Conservation (phyloP, 2,113 vertebrate species). For the Cynoglossus semilaevis region DNA sequence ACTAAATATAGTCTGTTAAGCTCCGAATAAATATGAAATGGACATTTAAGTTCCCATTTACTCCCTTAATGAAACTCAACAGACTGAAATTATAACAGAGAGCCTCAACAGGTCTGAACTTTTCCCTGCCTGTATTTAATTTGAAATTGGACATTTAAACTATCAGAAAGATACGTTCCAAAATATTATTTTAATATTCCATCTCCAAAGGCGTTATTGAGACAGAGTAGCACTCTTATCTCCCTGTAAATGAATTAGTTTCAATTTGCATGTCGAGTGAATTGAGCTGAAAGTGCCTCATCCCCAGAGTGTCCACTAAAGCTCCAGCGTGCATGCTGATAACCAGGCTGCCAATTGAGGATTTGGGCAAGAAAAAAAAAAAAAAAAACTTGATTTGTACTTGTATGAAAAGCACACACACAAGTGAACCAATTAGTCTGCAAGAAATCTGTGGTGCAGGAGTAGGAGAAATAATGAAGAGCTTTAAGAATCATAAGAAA, state of each 20-base stretch:
- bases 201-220: slow-evolving; percentile 58
- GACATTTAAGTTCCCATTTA: too few species aligned
- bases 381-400: slow-evolving; percentile 24
- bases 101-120: slow-evolving; percentile 1
- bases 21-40: too few species aligned
- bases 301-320: slow-evolving; percentile 38
- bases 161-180: slow-evolving; percentile 39
- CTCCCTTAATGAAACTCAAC: too few species aligned
- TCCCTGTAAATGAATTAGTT: slow-evolving; percentile 65
- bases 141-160: slow-evolving; percentile 44
- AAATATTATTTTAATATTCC: slow-evolving; percentile 58
- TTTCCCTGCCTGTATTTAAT: background rate
- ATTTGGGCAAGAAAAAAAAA: slow-evolving; percentile 13
- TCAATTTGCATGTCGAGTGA: slow-evolving; percentile 71
- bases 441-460: background rate
- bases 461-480: background rate
- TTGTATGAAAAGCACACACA: slow-evolving; percentile 1
- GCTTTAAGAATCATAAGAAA: too few species aligned
- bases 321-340: slow-evolving; percentile 39
- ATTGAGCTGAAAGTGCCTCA: slow-evolving; percentile 50
- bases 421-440: background rate
- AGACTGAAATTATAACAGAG: too few species aligned
- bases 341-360: slow-evolving; percentile 33
- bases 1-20: too few species aligned
- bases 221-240: slow-evolving; percentile 60